Evolutionary conservation across 2,888 invertebrate species (phyloP).

Genomic region (Crioceris asparagi): DNA sequence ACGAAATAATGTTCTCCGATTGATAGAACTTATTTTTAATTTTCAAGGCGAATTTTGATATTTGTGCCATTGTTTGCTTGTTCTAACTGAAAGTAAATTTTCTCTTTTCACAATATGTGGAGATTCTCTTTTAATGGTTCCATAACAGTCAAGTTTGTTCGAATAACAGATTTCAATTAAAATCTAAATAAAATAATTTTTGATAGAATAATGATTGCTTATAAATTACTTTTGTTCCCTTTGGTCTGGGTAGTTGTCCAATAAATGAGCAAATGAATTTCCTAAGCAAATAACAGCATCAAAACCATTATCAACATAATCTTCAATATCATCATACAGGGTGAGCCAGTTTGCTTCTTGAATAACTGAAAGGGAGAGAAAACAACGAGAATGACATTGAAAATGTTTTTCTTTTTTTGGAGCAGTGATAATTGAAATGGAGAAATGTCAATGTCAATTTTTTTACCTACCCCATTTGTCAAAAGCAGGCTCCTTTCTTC

Average conservation of each 20-base stretch:
- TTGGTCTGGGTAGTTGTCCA: conserved; percentile 70
- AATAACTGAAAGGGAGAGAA: conserved; percentile 60
- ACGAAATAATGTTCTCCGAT: too few species aligned
- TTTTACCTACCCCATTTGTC: conserved; percentile 69
- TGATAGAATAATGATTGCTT: not conserved
- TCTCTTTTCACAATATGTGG: too few species aligned
- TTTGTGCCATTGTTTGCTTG: too few species aligned
- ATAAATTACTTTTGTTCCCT: conserved; percentile 53
- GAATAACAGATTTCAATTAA: not conserved
- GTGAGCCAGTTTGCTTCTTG: conserved; percentile 89
- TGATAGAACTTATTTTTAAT: too few species aligned
- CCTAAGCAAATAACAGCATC: conserved; percentile 86
- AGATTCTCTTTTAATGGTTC: too few species aligned
- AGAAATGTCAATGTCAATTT: not conserved
- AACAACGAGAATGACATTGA: too few species aligned
- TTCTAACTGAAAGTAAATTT: too few species aligned
- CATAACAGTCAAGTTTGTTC: too few species aligned
- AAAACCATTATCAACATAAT: conserved; percentile 54
- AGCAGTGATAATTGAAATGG: too few species aligned
- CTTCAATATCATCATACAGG: conserved; percentile 59
- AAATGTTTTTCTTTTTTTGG: too few species aligned
- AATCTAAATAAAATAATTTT: not conserved
- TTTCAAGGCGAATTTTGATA: too few species aligned
- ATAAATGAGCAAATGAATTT: conserved; percentile 83
- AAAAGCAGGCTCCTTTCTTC: conserved; percentile 65